Evolutionary conservation across 2,888 invertebrate species (phyloP).

Genomic region (Gordius sp.): DNA sequence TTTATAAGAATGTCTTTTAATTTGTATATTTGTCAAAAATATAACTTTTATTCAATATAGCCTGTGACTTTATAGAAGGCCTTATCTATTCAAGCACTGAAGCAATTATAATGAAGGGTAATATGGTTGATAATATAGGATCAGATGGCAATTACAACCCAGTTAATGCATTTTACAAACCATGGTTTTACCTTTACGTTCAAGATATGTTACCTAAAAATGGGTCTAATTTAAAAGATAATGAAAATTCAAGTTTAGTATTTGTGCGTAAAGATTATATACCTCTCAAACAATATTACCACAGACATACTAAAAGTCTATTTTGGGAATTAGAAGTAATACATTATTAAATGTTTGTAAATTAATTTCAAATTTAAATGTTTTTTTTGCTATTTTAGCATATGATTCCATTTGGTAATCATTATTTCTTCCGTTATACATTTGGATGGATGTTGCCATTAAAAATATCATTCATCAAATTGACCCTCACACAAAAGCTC

Average conservation of each 20-base stretch:
- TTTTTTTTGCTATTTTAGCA: constrained; percentile 33
- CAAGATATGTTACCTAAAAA: constrained; percentile 32
- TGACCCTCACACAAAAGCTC: constrained; percentile 44
- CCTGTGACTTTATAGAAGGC: constrained; percentile 42
- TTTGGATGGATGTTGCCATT: constrained; percentile 58
- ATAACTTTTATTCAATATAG: too few species aligned
- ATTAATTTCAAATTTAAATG: background rate
- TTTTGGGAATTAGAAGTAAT: constrained; percentile 54
- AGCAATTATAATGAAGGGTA: constrained; percentile 47
- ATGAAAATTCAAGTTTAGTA: too few species aligned
- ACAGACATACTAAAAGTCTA: constrained; percentile 48
- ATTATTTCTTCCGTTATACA: constrained; percentile 41
- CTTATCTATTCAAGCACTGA: constrained; percentile 38
- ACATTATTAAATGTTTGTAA: background rate
- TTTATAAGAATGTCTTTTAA: too few species aligned
- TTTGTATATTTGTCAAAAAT: too few species aligned
- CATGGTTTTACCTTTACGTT: constrained; percentile 58
- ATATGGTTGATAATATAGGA: constrained; percentile 35
- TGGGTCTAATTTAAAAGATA: too few species aligned
- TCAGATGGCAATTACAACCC: constrained; percentile 30
- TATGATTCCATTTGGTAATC: constrained; percentile 55
- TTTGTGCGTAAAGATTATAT: constrained; percentile 34
- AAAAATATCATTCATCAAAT: constrained; percentile 49
- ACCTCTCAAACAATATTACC: constrained; percentile 52
- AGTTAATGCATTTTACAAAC: constrained; percentile 49